phyloP scores from a whole-genome alignment of 2,113 vertebrate genomes.

The Oxygymnocypris stewartii region DNA sequence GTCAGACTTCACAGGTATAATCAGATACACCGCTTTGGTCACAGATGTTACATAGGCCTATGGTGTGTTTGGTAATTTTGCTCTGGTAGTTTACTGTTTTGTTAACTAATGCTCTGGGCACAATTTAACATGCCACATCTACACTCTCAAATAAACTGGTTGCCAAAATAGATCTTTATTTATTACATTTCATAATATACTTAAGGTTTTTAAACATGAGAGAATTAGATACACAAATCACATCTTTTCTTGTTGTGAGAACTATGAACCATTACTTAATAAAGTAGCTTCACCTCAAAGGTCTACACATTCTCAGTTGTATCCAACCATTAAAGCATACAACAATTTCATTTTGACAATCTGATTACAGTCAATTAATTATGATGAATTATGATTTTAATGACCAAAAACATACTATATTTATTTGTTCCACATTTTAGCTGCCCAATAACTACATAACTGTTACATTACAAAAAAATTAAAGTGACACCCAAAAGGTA shows the following conservation, averaged over 20 bases:
- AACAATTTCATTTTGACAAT: not conserved
- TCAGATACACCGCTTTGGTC: not conserved
- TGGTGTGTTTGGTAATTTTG: not conserved
- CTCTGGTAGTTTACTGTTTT: not conserved
- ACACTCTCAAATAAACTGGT: not conserved
- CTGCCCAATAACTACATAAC: not conserved
- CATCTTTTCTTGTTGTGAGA: not conserved
- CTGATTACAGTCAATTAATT: not conserved
- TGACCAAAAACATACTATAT: not conserved
- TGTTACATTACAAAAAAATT: too few relatives aligned
- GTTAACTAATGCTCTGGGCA: not conserved
- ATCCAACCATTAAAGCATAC: not conserved
- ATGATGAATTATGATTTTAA: not conserved
- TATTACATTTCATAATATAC: not conserved
- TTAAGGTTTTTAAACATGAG: not conserved
- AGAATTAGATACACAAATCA: not conserved
- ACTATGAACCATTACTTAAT: not conserved
- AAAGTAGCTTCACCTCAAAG: not conserved
- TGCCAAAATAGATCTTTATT: not conserved
- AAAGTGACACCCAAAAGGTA: not conserved
- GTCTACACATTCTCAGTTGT: not conserved
- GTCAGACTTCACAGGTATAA: constrained; percentile 23
- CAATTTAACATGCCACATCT: not conserved
- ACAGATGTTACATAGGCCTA: not conserved
- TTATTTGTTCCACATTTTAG: not conserved